Base-by-base conservation (phyloP, 2,888 invertebrate genomes). In the Mellilla xanthometata region DNA sequence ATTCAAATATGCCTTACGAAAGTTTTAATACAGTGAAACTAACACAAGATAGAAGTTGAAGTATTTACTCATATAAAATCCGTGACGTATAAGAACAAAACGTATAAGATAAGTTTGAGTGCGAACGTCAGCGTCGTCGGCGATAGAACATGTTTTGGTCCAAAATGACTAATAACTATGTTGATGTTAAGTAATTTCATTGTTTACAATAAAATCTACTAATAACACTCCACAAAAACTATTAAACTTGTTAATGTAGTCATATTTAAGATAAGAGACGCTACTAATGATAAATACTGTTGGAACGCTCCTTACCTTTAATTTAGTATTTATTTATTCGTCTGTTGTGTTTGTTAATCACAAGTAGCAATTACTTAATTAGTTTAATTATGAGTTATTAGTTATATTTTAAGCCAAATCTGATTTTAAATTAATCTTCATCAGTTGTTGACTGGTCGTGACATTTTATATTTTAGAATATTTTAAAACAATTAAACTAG, bases 61-160 rank as follows among this genome's bases (percentile, higher is more conserved):
- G 15, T 19, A 19, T 19, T 19, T 19, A 19, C 15, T 19, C 15
- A 6, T 19, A 19, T 19, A 19, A 19, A 19, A 19, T 5, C 3
- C 2, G 32, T 46, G 40, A 46, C 39, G 40, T 40, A 27, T 27
- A 8, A 12, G 3, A 15, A 5, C 11, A 23, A 13, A 24, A 22
- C n/a, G 13, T n/a, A 27, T 23, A 19, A 10, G 45, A 46, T 46
- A 36, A 36, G 2, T 30, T 35, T 12, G 30, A 32, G 27, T n/a
- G 3, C n/a, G n/a, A n/a, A n/a, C n/a, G n/a, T n/a, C n/a, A n/a
- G n/a, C 24, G 8, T 10, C 12, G 9, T 12, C 7, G 13, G 36
- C 15, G 47, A 48, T 48, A 48, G 26, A 10, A 29, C 47, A 48
- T 48, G 47, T 42, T 33, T 33, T 10, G 29, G 10, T n/a, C 19